Base-by-base conservation (phyloP, 2,113 vertebrate species). In the Origma solitaria region DNA sequence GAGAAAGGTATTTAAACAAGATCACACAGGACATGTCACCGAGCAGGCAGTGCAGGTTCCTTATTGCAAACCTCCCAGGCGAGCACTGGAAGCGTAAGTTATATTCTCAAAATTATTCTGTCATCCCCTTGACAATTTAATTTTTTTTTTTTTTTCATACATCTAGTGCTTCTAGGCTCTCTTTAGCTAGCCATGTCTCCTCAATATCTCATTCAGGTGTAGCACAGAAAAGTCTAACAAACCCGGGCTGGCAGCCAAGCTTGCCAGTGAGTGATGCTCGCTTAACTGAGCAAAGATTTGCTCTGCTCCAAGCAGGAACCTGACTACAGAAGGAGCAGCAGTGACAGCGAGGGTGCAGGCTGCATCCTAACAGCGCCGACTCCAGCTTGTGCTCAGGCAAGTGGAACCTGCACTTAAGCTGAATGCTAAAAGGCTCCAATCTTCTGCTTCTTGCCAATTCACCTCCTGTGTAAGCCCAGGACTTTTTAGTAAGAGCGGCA, bases 241-340 rank as follows among this genome's bases (percentile, higher is more conserved):
- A 92, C 87, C 88, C 70, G 91, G 98, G 97, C 97, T 88, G 28
- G 86, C 92, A 96, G 98, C 97, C 97, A 98, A 96, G 94, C 96
- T 93, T 38, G 87, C 93, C 72, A 42, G 94, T 97, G 97, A 98
- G 97, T 97, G 98, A 97, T 83, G 80, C 97, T 97, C 79, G 54
- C 97, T 97, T 98, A 98, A 97, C 95, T 97, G 96, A 97, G 98
- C 98, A 96, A 97, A 98, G 97, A 97, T 97, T 97, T 97, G 97
- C 97, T 97, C 95, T 96, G 96, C 96, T 96, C 95, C 80, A 91
- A 97, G 97, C 57, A 85, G 97, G 96, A 97, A 82, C 97, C 96
- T 60, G 91, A 94, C 96, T 96, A 44, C 66, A 91, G 70, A 54
- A 85, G 97, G 96, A 94, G 81, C 95, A 92, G 90, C 58, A 88